Base-by-base conservation (phyloP, 2,113 vertebrate species). In the Spea bombifrons region DNA sequence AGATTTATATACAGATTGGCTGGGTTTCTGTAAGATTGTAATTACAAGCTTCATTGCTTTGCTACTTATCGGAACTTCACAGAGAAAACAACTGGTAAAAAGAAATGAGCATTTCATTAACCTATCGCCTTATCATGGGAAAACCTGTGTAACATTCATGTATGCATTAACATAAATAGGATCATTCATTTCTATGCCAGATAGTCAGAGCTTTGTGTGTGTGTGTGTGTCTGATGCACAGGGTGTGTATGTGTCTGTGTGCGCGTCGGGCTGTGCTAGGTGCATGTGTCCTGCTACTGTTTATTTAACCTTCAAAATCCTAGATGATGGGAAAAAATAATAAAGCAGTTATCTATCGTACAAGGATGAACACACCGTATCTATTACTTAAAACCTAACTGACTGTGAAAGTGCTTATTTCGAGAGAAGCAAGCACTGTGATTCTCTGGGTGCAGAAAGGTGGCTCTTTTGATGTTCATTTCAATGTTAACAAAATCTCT, bases 91-190 rank as follows among this genome's bases (percentile, higher is more conserved):
- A 99, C 96, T 97, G 96, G 95, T 97, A 96, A 97, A 98, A 99
- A 97, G 96, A 97, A 98, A 98, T 96, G 96, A 99, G 97, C 95
- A 97, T 99, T 99, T 99, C 96, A 99, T 99, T 99, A 99, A 99
- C 97, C 97, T 99, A 98, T 99, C 94, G 95, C 94, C 97, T 98
- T 99, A 98, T 99, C 96, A 96, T 96, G 96, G 96, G 96, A 93
- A 97, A 99, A 98, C 95, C 96, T 97, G 96, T 97, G 96, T 99
- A 94, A 97, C 95, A 94, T 96, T 96, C 96, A 96, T 98, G 96
- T 99, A 94, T 95, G 95, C 94, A 97, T 98, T 98, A 98, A 97
- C 97, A 98, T 99, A 98, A 99, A 98, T 97, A 96, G 96, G 95
- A 96, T 96, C 94, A 95, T 97, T 97, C 95, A 95, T 97, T 97